Percentiles rank a stretch among this genome's conserved stretches.
phyloP scores from a whole-genome alignment of 2,797 vertebrate species.

The Coluber constrictor region DNA sequence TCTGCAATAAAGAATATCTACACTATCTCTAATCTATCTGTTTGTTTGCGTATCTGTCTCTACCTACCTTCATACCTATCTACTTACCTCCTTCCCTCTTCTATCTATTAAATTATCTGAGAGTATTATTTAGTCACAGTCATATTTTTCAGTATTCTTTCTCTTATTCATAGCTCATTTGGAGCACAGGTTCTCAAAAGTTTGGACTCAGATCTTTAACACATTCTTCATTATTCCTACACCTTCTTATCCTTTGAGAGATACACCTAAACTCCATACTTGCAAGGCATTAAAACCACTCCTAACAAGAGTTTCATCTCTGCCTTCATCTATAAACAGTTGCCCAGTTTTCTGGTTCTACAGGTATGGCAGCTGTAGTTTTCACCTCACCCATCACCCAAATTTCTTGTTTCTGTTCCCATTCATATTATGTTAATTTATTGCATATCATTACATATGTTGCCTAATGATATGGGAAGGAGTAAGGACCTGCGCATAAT shows the following conservation, averaged over 20 bases:
- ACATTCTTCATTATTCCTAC: background rate
- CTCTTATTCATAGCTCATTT: background rate
- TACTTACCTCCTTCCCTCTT: background rate
- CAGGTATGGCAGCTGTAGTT: background rate
- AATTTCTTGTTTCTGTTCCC: conserved; percentile 3
- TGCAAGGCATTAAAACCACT: background rate
- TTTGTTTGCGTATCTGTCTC: background rate
- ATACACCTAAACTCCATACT: background rate
- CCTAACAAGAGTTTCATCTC: background rate
- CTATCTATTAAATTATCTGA: background rate
- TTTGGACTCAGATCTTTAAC: background rate
- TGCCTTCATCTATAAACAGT: background rate
- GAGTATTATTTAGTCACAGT: background rate
- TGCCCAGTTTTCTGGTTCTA: conserved; percentile 16
- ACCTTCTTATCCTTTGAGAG: background rate
- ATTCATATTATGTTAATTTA: background rate
- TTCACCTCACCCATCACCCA: background rate
- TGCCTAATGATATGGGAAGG: background rate
- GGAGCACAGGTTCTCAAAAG: background rate
- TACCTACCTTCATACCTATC: background rate
- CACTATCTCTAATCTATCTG: background rate
- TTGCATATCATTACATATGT: background rate
- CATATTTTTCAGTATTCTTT: background rate
- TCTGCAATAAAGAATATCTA: background rate
- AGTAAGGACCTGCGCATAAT: background rate